These are phyloP conservation scores for Miichthys miiuy DNA, from an alignment of 2,797 vertebrate species.

Conservation along the genomic window DNA sequence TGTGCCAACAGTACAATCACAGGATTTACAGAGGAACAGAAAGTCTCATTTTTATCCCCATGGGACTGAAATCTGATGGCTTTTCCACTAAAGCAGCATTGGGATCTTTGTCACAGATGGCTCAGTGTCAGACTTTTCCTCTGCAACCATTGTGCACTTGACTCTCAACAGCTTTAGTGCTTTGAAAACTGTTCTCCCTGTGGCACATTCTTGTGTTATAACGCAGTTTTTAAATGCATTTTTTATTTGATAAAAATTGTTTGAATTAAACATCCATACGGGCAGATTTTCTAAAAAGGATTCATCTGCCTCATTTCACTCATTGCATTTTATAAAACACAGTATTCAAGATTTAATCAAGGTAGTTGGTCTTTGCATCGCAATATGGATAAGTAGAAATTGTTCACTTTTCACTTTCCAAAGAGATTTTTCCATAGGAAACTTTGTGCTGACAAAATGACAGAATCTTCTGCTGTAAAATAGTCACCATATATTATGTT, in stretches of 20 bases:
- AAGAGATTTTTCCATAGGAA: too few relatives aligned
- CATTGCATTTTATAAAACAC: background rate
- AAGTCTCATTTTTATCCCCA: conserved; percentile 57
- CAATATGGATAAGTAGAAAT: background rate
- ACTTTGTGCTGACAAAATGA: background rate
- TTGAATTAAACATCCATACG: conserved; percentile 9
- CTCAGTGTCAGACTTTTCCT: conserved; percentile 46
- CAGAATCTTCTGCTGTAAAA: background rate
- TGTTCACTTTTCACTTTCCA: background rate
- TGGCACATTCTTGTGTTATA: background rate
- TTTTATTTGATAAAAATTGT: background rate
- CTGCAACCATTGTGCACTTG: conserved; percentile 37
- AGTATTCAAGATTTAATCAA: background rate
- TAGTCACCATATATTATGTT: background rate
- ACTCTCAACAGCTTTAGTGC: conserved; percentile 21
- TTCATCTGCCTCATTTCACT: background rate
- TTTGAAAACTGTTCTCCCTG: conserved; percentile 22
- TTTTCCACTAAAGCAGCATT: conserved; percentile 55
- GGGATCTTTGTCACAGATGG: conserved; percentile 60
- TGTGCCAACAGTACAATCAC: conserved; percentile 56
- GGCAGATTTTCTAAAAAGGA: background rate
- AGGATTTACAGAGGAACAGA: conserved; percentile 67
- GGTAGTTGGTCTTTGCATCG: background rate
- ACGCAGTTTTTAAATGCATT: background rate
- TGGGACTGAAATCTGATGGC: conserved; percentile 56